These are phyloP conservation scores for Zapornia atra DNA, from an alignment of 2,113 vertebrate species.

Conservation along the genomic window DNA sequence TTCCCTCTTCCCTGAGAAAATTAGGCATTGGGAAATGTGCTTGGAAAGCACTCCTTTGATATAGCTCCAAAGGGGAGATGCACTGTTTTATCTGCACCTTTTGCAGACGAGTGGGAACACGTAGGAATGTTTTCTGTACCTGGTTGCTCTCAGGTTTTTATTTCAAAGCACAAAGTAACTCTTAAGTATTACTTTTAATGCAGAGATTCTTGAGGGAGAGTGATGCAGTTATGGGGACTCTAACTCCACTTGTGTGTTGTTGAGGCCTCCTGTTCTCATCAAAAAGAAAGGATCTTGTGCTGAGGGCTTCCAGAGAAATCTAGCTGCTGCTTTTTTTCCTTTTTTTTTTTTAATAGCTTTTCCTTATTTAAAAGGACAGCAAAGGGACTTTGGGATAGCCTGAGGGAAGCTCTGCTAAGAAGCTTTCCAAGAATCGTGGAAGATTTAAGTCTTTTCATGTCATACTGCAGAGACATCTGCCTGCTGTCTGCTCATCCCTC, in stretches of 20 bases:
- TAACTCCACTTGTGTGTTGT: rapidly evolving
- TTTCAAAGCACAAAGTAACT: neutral
- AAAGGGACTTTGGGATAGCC: neutral
- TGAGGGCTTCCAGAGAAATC: neutral
- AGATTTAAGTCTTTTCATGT: neutral
- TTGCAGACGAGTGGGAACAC: neutral
- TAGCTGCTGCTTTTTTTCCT: neutral
- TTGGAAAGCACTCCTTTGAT: slow-evolving; percentile 20
- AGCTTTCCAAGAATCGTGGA: neutral
- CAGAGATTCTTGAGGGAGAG: neutral
- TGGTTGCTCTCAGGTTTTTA: neutral
- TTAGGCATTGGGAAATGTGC: neutral
- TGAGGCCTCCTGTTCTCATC: neutral
- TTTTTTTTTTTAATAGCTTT: neutral
- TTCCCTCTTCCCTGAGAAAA: neutral
- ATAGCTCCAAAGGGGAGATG: neutral
- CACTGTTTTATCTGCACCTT: neutral
- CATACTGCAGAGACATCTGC: neutral
- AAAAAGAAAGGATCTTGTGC: neutral
- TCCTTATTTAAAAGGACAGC: neutral
- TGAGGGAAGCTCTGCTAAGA: neutral
- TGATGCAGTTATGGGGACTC: neutral
- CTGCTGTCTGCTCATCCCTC: neutral
- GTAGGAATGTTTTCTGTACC: neutral
- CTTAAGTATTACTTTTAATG: neutral